Percentiles rank a stretch among this genome's conserved stretches.
phyloP scores from a whole-genome alignment of 1,140 invertebrate species.

The Pseudomyrmex flavicornis region DNA sequence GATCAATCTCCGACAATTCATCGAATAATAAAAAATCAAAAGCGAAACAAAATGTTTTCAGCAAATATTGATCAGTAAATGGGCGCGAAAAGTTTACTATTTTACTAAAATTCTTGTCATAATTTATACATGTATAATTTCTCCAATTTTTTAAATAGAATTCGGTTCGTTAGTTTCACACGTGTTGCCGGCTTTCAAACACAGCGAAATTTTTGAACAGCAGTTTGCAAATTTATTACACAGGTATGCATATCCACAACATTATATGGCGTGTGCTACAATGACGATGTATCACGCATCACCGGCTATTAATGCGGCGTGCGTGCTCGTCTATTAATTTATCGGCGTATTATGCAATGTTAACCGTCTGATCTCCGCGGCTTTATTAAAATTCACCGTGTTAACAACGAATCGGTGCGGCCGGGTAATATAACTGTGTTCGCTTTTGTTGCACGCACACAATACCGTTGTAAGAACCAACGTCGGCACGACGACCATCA shows the following conservation, averaged over 20 bases:
- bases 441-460: not conserved
- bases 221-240: constrained; percentile 17
- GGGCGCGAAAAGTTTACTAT: no score
- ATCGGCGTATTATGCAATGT: constrained; percentile 69
- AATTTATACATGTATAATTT: not conserved
- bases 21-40: not conserved
- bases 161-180: not conserved
- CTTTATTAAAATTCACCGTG: constrained; percentile 64
- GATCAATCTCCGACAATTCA: constrained; percentile 14
- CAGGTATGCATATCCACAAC: not conserved
- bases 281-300: constrained; percentile 64
- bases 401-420: constrained; percentile 47
- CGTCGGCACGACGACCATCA: not conserved
- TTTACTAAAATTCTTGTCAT: not conserved
- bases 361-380: constrained; percentile 54
- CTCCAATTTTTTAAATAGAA: not conserved
- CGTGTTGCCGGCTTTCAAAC: not conserved
- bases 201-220: constrained; percentile 1
- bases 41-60: not conserved
- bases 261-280: constrained; percentile 35
- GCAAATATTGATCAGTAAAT: not conserved
- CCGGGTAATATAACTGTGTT: constrained; percentile 34
- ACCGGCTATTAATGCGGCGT: constrained; percentile 33
- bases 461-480: not conserved
- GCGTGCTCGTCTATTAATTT: constrained; percentile 66